Base-by-base conservation (phyloP, 2,888 invertebrate genomes). In the Marronus borbonicus region DNA sequence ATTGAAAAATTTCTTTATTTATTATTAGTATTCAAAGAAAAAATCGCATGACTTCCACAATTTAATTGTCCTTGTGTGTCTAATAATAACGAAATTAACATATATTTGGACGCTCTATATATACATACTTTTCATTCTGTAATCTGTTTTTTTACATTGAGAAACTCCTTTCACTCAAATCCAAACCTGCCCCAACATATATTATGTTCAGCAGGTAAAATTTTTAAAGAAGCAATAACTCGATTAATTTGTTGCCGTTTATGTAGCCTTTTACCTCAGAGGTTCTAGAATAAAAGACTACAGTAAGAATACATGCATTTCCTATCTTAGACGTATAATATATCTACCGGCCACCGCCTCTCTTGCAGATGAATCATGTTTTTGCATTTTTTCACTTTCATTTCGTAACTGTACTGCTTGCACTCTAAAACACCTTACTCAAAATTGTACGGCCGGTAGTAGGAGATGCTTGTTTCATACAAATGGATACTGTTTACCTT, bases 401-500 rank as follows among this genome's bases (percentile, higher is more conserved):
- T 78, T 78, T 76, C 64, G 76, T 68, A 66, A 52, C 31, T 39
- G 66, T 17, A 28, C 17, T 8, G 52, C 14, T n/a, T 17, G 58
- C 44, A 36, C 31, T 31, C 31, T 58, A n/a, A 55, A 20, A 70
- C 24, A 44, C 39, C 24, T 58, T 39, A 36, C 60, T 74, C 39
- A 74, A 74, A 74, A 74, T 74, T 60, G 20, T 68, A 68, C 68
- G 50, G n/a, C 28, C 20, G 62, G 60, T 78, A 75, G 78, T 76
- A 78, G 78, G 78, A 76, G 78, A 78, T 52, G 72, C 31, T 31
- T 62, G 31, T 66, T 55, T 64, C 76, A 52, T 76, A 78, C 72
- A 72, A 69, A 55, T 76, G 58, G 68, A 2, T 55, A 49, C 55
- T 58, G 28, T 60, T 80, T 80, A 80, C 79, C 80, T 80, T 80